Evolutionary conservation across 1,140 invertebrate species (phyloP), one percentile per base, ranked within the genome.

Genomic region (Scylla paramamosain): DNA sequence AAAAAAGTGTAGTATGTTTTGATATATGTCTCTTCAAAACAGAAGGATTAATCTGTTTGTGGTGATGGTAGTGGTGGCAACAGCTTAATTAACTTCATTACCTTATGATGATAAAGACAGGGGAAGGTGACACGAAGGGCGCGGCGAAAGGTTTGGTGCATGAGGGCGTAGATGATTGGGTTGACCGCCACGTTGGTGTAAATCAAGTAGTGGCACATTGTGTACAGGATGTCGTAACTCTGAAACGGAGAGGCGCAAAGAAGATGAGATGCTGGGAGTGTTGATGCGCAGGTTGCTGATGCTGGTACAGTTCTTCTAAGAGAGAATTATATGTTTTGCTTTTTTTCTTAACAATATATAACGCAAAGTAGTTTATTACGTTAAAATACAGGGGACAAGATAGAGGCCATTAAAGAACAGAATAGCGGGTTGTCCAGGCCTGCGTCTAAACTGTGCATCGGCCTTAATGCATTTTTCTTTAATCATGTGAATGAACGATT

Each of bases 151-250:
- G 97, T 97, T 52, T 97, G 97, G 96, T 98, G 98, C 14, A 97
- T 98, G 59, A 98, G 97, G 25, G 98, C 98, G 95, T 98, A 98
- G 77, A 98, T 98, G 1, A 98, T 96, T 0, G 98, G 98, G 96
- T 98, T 98, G 83, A 98, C 97, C 12, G 98, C 98, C 29, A 98
- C 97, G 96, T 98, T 98, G 7, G 97, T 95, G 82, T 98, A 98
- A 95, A 98, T 98, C 12, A 98, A 96, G 95, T 97, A 98, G 96
- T 98, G 98, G 0, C 98, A 97, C 0, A 97, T 96, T 95, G 98
- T 98, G 97, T 98, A 98, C 88, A 98, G 96, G 1, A 97, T 87
- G 20, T 96, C 95, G 52, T 96, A 94, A 0, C 93, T 91, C 96
- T 96, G 95, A 1, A 87, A 91, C 16, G n/a, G 46, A 86, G 52